Evolutionary conservation across 2,888 invertebrate genomes (phyloP), one percentile per base, ranked within the genome.

Genomic region (Volucella bombylans): DNA sequence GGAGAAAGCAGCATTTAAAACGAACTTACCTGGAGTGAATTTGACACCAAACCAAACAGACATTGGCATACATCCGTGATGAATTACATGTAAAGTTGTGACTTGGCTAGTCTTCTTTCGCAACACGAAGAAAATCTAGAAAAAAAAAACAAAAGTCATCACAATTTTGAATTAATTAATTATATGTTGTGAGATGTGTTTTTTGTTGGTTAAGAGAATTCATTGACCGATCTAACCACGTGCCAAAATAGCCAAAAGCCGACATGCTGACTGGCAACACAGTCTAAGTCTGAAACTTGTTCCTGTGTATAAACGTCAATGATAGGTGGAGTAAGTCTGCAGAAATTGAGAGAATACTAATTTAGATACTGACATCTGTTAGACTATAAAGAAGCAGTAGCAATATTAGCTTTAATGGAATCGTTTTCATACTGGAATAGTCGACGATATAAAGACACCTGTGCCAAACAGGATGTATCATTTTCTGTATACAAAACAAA

Each of bases 31-130:
- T 90, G 98, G 97, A 38, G 97, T 97, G 93, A 97, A 98, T 93
- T 97, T 97, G 71, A 98, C 97, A 67, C 98, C 98, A 91, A 98
- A 97, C 98, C 98, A 98, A 86, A 98, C 98, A 6, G 97, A 97
- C 95, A 98, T 96, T 49, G 98, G 98, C 98, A 98, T 98, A 89
- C 97, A 96, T 87, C 98, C 98, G 92, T 98, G 98, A 92, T 98
- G 98, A 90, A 98, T 97, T 73, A 98, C 98, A 92, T 98, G 98
- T 61, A 98, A 94, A 9, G 97, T 96, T 79, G 97, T 96, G 88
- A 98, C 96, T 92, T 98, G 98, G 91, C 96, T 95, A 91, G 95
- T 96, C 93, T 98, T 98, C 94, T 98, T 98, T 91, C 98, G 94
- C 92, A 98, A 92, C 71, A 98, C 95, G 93, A 98, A 98, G 94